A percentile compares a stretch with the other conserved stretches of the same genome.
Conservation (phyloP, 2,113 vertebrate species). For the Numida meleagris region DNA sequence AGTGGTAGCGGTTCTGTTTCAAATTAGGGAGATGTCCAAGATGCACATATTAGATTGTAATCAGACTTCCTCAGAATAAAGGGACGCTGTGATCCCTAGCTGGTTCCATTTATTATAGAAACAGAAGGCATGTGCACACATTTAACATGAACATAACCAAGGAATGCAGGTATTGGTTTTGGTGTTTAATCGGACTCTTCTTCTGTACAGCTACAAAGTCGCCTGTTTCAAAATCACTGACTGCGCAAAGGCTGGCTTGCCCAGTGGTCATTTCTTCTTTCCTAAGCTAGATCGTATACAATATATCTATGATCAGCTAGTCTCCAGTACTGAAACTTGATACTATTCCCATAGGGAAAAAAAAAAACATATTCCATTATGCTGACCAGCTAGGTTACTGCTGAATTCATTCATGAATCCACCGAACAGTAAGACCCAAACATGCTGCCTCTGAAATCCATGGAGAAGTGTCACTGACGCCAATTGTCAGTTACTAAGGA, state of each 20-base stretch:
- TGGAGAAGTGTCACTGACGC: background rate
- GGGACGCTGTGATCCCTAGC: background rate
- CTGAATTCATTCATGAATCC: background rate
- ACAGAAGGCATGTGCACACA: background rate
- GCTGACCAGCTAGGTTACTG: background rate
- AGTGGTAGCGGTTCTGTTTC: constrained; percentile 21
- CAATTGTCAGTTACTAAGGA: background rate
- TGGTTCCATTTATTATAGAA: background rate
- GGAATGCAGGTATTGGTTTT: background rate
- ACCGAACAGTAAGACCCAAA: background rate
- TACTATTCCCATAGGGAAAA: background rate
- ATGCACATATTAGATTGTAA: background rate
- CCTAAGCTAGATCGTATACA: background rate
- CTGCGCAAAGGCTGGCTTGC: background rate
- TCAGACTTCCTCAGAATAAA: background rate
- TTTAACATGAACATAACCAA: background rate
- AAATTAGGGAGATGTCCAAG: constrained; percentile 25
- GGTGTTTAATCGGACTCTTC: background rate
- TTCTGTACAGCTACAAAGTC: background rate
- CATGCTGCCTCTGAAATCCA: background rate
- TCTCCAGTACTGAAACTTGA: background rate
- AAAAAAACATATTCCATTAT: background rate
- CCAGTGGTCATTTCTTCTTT: background rate
- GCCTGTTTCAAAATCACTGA: background rate
- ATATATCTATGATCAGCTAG: background rate